Base-by-base conservation (phyloP, 2,888 invertebrate genomes). In the Crematogaster levior region DNA sequence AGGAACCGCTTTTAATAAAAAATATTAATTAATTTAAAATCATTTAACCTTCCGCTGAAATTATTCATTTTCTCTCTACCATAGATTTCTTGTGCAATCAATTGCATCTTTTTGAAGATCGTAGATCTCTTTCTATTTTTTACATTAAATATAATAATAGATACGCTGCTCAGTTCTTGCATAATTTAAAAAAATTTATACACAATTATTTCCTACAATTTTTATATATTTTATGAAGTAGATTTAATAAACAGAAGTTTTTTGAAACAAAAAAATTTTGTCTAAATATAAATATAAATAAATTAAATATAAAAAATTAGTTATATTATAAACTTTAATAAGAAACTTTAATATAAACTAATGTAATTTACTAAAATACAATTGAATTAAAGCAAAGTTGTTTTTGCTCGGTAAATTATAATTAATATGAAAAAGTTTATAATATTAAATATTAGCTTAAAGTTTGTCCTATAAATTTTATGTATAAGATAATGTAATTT, bases 1-100 rank as follows among this genome's bases (percentile, higher is more conserved):
- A 86, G n/a, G 90, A 85, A 48, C 77, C 65, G 34, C 85, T 87
- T 80, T 73, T 24, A 53, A 56, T 21, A n/a, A 80, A 58, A 63
- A 80, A 61, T 43, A 43, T 30, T 43, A 40, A 43, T 65, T 75
- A n/a, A 51, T 1, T 9, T 9, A n/a, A 51, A 12, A 40, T 1
- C 21, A 63, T 12, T 43, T 43, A 27, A n/a, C 1, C 10, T 18
- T 68, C 1, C 7, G 1, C 7, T 21, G 1, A 73, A 58, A 4
- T 43, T 27, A 1, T n/a, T 5, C n/a, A 15, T 24, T 60, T 46
- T 30, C 1, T 58, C 9, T 30, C 3, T 43, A 10, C 4, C 51
- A 68, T 21, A 51, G 12, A 43, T 30, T 43, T 46, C 1, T 34
- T 51, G n/a, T 15, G 15, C 4, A 46, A 9, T 9, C 15, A 58